Evolutionary conservation across 2,888 invertebrate genomes (phyloP).

Genomic region (Pollenia labialis): DNA sequence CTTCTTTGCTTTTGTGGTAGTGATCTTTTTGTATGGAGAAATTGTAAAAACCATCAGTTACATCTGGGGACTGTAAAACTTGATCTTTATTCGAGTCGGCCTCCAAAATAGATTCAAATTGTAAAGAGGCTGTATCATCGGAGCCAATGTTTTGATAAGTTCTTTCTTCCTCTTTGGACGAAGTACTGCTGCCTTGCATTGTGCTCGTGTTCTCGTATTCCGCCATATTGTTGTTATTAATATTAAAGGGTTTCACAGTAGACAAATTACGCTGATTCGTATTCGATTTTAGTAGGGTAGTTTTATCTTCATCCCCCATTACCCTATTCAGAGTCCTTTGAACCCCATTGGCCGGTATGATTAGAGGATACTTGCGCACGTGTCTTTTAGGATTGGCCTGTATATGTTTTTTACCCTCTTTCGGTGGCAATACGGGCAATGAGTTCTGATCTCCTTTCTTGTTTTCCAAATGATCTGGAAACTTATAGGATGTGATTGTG

Average conservation of each 20-base stretch:
- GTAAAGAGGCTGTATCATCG: constrained; percentile 83
- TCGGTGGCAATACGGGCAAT: constrained; percentile 90
- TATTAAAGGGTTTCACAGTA: constrained; percentile 59
- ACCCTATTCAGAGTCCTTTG: constrained; percentile 87
- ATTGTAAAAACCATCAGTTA: constrained; percentile 83
- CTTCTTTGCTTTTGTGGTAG: constrained; percentile 81
- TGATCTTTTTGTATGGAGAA: constrained; percentile 84
- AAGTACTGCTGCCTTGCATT: constrained; percentile 10
- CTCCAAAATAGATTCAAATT: constrained; percentile 84
- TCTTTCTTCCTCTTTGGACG: constrained; percentile 64
- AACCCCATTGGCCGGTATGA: constrained; percentile 88
- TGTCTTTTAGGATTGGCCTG: constrained; percentile 88
- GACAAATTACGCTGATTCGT: constrained; percentile 38
- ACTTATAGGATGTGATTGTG: constrained; percentile 80
- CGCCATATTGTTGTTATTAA: constrained; percentile 56
- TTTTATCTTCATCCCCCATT: constrained; percentile 79
- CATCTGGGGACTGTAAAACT: constrained; percentile 82
- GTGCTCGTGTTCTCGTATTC: constrained; percentile 77
- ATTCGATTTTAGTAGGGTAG: constrained; percentile 28
- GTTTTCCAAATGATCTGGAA: constrained; percentile 76
- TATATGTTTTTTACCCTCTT: constrained; percentile 86
- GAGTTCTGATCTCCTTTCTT: constrained; percentile 85
- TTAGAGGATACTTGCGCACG: constrained; percentile 92
- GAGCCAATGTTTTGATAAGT: constrained; percentile 81
- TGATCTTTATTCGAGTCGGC: constrained; percentile 81